Conservation (phyloP, 2,797 vertebrate species). For the Crenuchus spilurus region DNA sequence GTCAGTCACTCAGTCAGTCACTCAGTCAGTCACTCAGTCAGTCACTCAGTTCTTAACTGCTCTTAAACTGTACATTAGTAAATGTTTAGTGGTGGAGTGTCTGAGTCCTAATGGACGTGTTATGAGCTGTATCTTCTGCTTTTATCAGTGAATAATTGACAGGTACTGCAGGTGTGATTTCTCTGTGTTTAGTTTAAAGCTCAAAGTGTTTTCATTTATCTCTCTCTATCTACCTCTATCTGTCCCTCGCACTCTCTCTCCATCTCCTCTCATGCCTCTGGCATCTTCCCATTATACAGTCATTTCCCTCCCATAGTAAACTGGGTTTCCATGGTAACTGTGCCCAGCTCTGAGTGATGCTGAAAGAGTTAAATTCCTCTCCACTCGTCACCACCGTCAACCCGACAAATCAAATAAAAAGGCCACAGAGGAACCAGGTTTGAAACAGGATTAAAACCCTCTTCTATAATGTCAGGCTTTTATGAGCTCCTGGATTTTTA, state of each 20-base stretch:
- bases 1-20: too few species aligned
- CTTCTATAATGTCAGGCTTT: too few species aligned
- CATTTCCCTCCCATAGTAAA: not conserved
- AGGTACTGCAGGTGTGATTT: not conserved
- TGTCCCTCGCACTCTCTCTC: not conserved
- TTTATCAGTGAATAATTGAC: not conserved
- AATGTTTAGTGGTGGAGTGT: not conserved
- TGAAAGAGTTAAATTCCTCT: not conserved
- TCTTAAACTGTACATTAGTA: too few species aligned
- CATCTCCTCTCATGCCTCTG: not conserved
- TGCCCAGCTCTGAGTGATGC: not conserved
- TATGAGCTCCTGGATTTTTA: too few species aligned
- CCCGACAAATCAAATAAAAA: too few species aligned
- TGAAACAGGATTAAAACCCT: too few species aligned
- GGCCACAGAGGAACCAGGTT: too few species aligned
- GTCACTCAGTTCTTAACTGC: too few species aligned
- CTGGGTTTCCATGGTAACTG: constrained; percentile 8
- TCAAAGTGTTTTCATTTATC: not conserved
- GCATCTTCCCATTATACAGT: not conserved
- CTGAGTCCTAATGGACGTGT: not conserved
- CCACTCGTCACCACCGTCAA: too few species aligned
- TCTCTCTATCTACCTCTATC: not conserved
- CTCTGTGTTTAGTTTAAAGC: not conserved
- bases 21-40: too few species aligned
- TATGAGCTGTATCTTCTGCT: not conserved